Evolutionary conservation across 2,888 invertebrate genomes (phyloP).

Genomic region (Ernsta delagoae): DNA sequence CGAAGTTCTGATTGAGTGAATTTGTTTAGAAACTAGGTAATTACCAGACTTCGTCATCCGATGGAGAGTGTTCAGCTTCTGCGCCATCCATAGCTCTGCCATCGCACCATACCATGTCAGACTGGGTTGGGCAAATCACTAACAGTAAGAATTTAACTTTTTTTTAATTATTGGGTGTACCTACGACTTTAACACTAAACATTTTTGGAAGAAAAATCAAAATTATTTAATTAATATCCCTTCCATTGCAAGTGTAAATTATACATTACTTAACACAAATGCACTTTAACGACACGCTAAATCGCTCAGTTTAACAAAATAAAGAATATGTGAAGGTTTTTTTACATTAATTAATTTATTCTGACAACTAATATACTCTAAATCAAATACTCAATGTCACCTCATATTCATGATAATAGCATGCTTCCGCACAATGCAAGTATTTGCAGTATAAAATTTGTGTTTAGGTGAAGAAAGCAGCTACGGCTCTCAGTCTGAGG

Average conservation of each 20-base stretch:
- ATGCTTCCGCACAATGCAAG: neutral
- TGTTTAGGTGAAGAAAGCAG: slow-evolving; percentile 89
- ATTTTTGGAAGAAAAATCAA: no score
- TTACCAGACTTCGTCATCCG: slow-evolving; percentile 85
- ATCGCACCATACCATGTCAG: slow-evolving; percentile 87
- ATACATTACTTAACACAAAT: neutral
- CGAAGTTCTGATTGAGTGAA: slow-evolving; percentile 30
- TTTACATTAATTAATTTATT: neutral
- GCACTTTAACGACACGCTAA: neutral
- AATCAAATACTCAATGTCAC: neutral
- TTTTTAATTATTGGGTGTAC: slow-evolving; percentile 32
- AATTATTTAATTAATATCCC: no score
- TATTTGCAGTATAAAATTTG: neutral
- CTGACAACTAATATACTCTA: slow-evolving; percentile 14
- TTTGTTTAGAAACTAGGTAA: slow-evolving; percentile 76
- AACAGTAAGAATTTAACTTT: slow-evolving; percentile 86
- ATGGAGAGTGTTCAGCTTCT: slow-evolving; percentile 87
- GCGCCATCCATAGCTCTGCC: slow-evolving; percentile 85
- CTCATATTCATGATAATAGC: slow-evolving; percentile 17
- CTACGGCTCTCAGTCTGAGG: slow-evolving; percentile 91
- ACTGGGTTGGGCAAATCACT: slow-evolving; percentile 95
- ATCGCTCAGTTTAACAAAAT: neutral
- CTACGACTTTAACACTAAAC: no score
- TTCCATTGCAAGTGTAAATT: no score
- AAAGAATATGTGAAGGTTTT: neutral